These are phyloP conservation scores for Bos javanicus DNA, from an alignment of 2,113 vertebrate species.

Conservation along the genomic window DNA sequence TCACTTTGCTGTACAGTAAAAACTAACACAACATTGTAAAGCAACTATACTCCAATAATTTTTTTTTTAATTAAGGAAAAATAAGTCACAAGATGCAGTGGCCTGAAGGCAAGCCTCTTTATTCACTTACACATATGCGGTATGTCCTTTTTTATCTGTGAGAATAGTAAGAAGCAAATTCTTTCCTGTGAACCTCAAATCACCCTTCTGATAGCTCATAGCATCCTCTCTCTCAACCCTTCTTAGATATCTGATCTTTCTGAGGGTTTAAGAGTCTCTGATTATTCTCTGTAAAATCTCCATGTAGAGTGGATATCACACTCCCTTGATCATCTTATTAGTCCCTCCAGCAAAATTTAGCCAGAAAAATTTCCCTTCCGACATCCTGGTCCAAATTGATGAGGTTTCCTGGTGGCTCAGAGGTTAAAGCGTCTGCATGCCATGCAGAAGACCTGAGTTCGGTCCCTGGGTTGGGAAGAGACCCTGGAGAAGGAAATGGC, in stretches of 20 bases:
- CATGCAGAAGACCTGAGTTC: background rate
- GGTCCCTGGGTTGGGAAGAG: background rate
- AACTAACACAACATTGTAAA: background rate
- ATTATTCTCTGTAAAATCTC: background rate
- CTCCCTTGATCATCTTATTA: background rate
- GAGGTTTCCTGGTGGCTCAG: background rate
- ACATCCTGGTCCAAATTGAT: background rate
- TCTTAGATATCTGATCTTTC: background rate
- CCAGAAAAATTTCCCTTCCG: background rate
- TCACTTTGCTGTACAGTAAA: background rate
- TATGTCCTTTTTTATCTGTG: background rate
- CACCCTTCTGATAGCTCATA: background rate
- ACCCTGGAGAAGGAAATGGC: background rate
- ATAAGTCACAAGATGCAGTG: background rate
- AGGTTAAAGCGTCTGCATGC: background rate
- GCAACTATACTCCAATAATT: background rate
- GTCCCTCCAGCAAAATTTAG: background rate
- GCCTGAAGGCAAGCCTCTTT: background rate
- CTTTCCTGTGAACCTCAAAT: background rate
- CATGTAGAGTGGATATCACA: background rate
- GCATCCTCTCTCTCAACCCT: background rate
- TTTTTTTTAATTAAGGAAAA: background rate
- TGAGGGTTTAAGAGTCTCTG: background rate
- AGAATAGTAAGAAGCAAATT: background rate
- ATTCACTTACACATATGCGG: background rate